Conservation (phyloP, 2,113 vertebrate species). For the Hemiprocne comata region DNA sequence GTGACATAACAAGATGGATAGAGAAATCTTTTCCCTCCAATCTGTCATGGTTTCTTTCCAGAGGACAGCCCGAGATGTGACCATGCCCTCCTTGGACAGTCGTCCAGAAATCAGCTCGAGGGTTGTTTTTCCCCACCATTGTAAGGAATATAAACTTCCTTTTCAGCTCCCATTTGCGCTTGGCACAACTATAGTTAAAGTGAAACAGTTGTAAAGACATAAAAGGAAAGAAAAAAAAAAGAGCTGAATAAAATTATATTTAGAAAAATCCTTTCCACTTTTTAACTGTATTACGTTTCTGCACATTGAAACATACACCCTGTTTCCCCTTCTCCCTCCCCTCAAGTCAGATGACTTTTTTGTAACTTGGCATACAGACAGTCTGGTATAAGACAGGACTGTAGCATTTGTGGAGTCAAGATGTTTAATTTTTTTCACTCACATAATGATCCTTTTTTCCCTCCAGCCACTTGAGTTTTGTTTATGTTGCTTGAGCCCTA, state of each 20-base stretch:
- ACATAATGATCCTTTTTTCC: constrained; percentile 80
- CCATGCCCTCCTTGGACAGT: background rate
- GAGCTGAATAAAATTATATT: constrained; percentile 66
- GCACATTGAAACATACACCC: constrained; percentile 20
- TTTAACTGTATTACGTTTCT: constrained; percentile 62
- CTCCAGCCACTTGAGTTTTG: constrained; percentile 75
- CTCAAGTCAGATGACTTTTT: constrained; percentile 70
- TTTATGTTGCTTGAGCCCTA: constrained; percentile 77
- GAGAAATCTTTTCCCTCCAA: constrained; percentile 67
- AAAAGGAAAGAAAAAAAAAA: constrained; percentile 33
- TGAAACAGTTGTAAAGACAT: constrained; percentile 23
- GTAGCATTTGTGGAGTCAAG: constrained; percentile 61
- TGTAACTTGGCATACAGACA: constrained; percentile 57
- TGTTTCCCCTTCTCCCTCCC: constrained; percentile 19
- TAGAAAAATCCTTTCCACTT: constrained; percentile 62
- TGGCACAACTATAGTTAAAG: constrained; percentile 13
- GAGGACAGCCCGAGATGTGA: background rate
- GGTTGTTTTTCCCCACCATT: background rate
- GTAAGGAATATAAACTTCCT: background rate
- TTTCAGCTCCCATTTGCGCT: constrained; percentile 61
- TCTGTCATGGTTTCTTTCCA: constrained; percentile 52
- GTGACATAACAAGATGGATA: constrained; percentile 75
- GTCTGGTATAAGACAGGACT: constrained; percentile 76
- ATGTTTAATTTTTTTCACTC: constrained; percentile 74
- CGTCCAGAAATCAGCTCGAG: background rate